A percentile compares a stretch with the other conserved stretches of the same genome.
These are phyloP conservation scores for Drosophila azteca DNA, from an alignment of 1,140 invertebrate species.

Conservation along the genomic window DNA sequence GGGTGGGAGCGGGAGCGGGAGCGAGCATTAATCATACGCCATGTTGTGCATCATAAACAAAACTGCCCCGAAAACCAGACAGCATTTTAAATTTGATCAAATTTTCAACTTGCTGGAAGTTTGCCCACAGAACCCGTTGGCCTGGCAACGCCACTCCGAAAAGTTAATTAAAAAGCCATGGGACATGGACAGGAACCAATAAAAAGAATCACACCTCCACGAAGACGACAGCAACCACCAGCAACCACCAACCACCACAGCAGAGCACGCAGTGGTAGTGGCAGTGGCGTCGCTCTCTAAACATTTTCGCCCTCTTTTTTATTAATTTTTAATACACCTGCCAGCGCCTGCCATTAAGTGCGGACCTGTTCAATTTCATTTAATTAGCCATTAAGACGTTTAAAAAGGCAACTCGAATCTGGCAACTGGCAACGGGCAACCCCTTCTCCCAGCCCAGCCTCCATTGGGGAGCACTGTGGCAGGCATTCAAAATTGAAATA, in stretches of 20 bases:
- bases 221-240: slow-evolving; percentile 1
- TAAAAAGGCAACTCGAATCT: slow-evolving; percentile 15
- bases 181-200: slow-evolving; percentile 41
- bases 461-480: slow-evolving; percentile 7
- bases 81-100: slow-evolving; percentile 29
- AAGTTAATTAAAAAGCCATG: slow-evolving; percentile 74
- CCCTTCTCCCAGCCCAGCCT: too few species aligned
- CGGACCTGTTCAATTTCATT: slow-evolving; percentile 54
- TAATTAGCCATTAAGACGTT: slow-evolving; percentile 41
- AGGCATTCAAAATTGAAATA: slow-evolving; percentile 30
- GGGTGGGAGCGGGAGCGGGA: background rate
- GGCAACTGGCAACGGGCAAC: background rate
- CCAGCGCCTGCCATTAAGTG: slow-evolving; percentile 38
- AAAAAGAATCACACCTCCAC: slow-evolving; percentile 40
- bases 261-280: too few species aligned
- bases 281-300: background rate
- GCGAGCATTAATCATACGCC: slow-evolving; percentile 72
- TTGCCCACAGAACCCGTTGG: slow-evolving; percentile 36
- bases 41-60: slow-evolving; percentile 52
- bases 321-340: slow-evolving; percentile 57
- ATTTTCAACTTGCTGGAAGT: slow-evolving; percentile 14
- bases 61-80: background rate
- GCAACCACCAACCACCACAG: background rate
- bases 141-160: slow-evolving; percentile 43
- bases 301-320: slow-evolving; percentile 17